Percentiles rank a stretch among this genome's conserved stretches.
phyloP scores from a whole-genome alignment of 2,113 vertebrate species.

The Neomonachus schauinslandi region DNA sequence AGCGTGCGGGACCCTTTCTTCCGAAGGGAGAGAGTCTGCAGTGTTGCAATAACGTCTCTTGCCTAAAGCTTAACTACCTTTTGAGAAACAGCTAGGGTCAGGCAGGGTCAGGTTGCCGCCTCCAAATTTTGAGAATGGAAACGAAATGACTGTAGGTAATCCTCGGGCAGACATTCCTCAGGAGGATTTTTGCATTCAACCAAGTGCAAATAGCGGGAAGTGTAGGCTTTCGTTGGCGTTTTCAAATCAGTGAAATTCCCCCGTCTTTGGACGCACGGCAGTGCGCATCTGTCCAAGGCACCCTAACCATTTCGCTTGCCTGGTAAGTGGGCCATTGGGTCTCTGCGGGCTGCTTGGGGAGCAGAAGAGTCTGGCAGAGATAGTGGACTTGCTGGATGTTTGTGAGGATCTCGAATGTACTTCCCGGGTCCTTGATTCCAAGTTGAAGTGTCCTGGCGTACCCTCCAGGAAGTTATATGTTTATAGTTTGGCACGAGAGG shows the following conservation, averaged over 20 bases:
- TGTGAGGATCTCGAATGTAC: background rate
- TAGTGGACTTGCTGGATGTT: background rate
- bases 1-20: background rate
- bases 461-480: constrained; percentile 74
- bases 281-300: fast-evolving
- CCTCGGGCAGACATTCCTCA: background rate
- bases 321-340: background rate
- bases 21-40: background rate
- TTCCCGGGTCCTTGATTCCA: background rate
- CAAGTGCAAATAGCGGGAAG: fast-evolving
- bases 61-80: background rate
- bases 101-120: background rate
- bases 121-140: background rate
- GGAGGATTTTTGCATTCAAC: background rate
- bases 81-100: background rate
- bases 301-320: background rate
- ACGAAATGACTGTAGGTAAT: fast-evolving
- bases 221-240: background rate
- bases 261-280: constrained; percentile 39
- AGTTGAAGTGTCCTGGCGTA: constrained; percentile 49
- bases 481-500: constrained; percentile 60
- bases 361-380: background rate
- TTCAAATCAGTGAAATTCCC: constrained; percentile 48
- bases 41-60: background rate
- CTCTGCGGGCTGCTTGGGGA: background rate